Conservation (phyloP, 1,140 invertebrate species). For the Phthorimaea operculella region DNA sequence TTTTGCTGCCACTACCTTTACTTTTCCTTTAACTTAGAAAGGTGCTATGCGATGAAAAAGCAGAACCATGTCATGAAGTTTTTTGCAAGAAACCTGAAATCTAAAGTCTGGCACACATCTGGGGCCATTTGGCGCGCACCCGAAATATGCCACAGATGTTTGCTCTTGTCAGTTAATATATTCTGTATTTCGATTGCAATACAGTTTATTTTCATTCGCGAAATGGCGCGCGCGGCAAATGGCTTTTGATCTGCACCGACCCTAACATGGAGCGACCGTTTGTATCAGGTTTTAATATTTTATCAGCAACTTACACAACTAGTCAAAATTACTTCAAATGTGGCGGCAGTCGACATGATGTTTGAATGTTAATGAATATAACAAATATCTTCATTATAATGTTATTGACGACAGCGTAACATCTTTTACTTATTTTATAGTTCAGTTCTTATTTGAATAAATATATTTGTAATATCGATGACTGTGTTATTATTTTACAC, state of each 20-base stretch:
- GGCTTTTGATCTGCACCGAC: no score
- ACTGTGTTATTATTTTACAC: not conserved
- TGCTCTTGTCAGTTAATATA: no score
- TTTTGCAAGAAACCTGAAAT: not conserved
- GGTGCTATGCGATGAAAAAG: slow-evolving; percentile 34
- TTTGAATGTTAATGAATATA: slow-evolving; percentile 3
- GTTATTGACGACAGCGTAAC: slow-evolving; percentile 51
- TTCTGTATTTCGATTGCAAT: no score
- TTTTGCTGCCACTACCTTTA: slow-evolving; percentile 27
- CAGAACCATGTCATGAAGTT: not conserved
- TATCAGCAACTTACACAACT: slow-evolving; percentile 20
- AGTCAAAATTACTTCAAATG: slow-evolving; percentile 57
- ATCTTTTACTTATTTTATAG: slow-evolving; percentile 51
- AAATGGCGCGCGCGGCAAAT: no score
- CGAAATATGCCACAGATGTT: no score
- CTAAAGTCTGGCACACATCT: no score
- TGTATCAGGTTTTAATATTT: no score
- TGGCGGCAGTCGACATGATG: slow-evolving; percentile 30
- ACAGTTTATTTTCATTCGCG: no score
- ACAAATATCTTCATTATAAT: slow-evolving; percentile 20
- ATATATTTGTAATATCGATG: slow-evolving; percentile 62
- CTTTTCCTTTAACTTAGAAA: slow-evolving; percentile 30
- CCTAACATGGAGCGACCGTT: no score
- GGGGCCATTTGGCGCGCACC: no score
- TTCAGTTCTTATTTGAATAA: slow-evolving; percentile 62